These are phyloP conservation scores for Propithecus coquereli DNA, from an alignment of 2,113 vertebrate species.

Conservation along the genomic window DNA sequence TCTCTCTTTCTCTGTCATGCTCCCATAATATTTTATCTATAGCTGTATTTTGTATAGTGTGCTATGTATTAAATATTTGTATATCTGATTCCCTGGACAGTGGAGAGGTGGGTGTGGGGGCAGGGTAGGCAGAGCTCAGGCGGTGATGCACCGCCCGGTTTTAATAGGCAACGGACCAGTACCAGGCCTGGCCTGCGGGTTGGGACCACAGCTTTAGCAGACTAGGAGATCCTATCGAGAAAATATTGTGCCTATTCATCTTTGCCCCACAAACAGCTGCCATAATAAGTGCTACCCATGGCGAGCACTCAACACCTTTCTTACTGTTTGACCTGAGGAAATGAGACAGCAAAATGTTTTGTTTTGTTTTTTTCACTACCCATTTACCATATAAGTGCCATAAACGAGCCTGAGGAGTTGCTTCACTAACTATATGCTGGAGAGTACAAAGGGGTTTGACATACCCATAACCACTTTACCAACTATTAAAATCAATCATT, in stretches of 20 bases:
- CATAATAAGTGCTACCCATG: neutral
- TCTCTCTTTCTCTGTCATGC: neutral
- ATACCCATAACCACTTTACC: neutral
- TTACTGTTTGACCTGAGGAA: neutral
- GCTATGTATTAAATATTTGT: neutral
- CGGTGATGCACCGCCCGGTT: too few species aligned
- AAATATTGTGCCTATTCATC: neutral
- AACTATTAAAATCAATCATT: slow-evolving; percentile 39
- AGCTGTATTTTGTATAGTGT: neutral
- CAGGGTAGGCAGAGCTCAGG: too few species aligned
- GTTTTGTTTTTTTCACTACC: neutral
- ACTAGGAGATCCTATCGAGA: neutral
- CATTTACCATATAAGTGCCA: neutral
- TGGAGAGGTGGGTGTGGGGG: too few species aligned
- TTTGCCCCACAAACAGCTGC: neutral
- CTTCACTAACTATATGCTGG: neutral
- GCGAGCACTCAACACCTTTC: neutral
- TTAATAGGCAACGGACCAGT: too few species aligned
- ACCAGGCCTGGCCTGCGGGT: too few species aligned
- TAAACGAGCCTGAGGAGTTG: neutral
- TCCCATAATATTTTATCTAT: neutral
- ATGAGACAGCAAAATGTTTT: neutral
- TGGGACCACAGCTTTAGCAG: neutral
- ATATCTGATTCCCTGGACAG: neutral
- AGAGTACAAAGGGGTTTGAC: neutral